A percentile compares a stretch with the other conserved stretches of the same genome.
phyloP scores from a whole-genome alignment of 2,113 vertebrate species.

The Axis porcinus region DNA sequence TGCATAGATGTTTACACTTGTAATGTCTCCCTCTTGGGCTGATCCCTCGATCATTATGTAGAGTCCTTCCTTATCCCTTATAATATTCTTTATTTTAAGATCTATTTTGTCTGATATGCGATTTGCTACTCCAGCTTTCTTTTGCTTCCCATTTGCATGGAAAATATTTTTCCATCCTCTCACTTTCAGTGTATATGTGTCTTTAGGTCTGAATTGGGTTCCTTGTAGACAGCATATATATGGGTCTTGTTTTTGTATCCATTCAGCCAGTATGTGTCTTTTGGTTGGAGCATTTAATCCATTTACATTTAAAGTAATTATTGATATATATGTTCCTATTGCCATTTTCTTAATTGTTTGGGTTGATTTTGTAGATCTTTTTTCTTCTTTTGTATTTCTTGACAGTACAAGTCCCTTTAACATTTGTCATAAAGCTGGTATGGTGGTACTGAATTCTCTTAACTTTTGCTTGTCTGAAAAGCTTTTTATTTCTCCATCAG shows the following conservation, averaged over 20 bases:
- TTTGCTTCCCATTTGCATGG: not conserved
- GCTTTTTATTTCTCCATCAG: not conserved
- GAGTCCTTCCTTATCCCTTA: not conserved
- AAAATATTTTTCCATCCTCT: not conserved
- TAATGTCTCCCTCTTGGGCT: not conserved
- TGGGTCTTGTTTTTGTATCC: not conserved
- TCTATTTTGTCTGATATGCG: not conserved
- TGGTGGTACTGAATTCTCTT: not conserved
- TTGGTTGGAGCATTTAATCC: not conserved
- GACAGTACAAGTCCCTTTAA: not conserved
- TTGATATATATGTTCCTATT: not conserved
- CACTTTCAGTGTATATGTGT: not conserved
- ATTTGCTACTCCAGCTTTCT: not conserved
- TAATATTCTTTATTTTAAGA: not conserved
- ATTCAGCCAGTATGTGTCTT: not conserved
- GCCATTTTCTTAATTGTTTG: not conserved
- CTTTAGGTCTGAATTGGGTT: not conserved
- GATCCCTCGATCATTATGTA: not conserved
- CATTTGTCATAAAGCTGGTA: not conserved
- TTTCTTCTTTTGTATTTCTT: not conserved
- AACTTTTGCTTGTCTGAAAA: not conserved
- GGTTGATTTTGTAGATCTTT: not conserved
- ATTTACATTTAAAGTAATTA: not conserved
- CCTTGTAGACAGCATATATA: not conserved
- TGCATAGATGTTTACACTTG: not conserved